Base-by-base conservation (phyloP, 2,888 invertebrate species). In the Chaetogeoica ovagalla region DNA sequence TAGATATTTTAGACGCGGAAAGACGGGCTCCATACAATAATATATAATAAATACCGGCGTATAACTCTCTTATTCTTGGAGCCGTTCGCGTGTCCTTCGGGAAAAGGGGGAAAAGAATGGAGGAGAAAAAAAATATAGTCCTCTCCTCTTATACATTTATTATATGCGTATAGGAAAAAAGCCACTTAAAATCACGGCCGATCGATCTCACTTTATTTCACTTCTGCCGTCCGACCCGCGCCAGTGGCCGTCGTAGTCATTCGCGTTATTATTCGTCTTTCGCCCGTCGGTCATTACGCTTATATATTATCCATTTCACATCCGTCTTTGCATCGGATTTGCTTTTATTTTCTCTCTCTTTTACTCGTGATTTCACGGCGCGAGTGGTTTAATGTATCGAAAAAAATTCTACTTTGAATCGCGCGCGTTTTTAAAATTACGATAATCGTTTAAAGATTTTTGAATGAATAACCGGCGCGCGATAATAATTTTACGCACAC, bases 1-100 rank as follows among this genome's bases (percentile, higher is more conserved):
- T 65, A 79, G 79, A 79, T 70, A 70, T 77, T 76, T 74, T 62
- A 21, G 43, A 68, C 30, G 7, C 7, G 43, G 17, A 19, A n/a
- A 59, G 30, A 30, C 4, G 57, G 75, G 75, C 75, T 48, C 11
- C 13, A 30, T 48, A 48, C 13, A 48, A 30, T 30, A 30, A 30
- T 30, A 30, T 30, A 30, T 30, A 30, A 30, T 30, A 30, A 2
- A 30, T 30, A 30, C 30, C 30, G 30, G 2, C 57, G 21, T 15
- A 15, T 15, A 48, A 48, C 15, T 9, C 48, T 48, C 11, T n/a
- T n/a, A n/a, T n/a, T n/a, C n/a, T n/a, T n/a, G n/a, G 11, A 39
- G 73, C 52, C 55, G 72, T 60, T 60, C 48, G 13, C 23, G 13
- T 48, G 62, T 73, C 30, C 48, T 48, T 55, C n/a, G 23, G 23